phyloP scores from a whole-genome alignment of 2,888 invertebrate genomes.

The Cephus runcator region DNA sequence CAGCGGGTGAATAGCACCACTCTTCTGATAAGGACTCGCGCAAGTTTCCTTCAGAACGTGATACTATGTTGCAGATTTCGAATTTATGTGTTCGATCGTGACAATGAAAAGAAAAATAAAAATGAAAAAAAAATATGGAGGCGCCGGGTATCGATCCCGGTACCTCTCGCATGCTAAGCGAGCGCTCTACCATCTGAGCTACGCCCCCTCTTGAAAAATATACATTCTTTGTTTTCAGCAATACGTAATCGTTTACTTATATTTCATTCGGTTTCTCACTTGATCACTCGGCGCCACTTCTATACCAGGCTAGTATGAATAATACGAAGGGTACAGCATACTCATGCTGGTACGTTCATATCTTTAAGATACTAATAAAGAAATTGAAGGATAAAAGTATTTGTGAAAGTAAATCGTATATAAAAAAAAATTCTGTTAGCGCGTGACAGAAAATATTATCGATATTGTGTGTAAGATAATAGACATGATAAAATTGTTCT shows the following conservation, averaged over 20 bases:
- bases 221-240: neutral
- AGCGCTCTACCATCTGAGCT: constrained; percentile 64
- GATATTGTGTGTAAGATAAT: too few species aligned
- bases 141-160: constrained; percentile 62
- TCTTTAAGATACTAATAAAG: too few species aligned
- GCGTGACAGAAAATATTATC: too few species aligned
- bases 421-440: too few species aligned
- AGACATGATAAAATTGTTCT: too few species aligned
- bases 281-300: constrained; percentile 39
- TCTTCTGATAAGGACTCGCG: neutral
- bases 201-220: constrained; percentile 45
- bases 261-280: constrained; percentile 38
- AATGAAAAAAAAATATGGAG: constrained; percentile 41
- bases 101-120: neutral
- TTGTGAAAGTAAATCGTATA: too few species aligned
- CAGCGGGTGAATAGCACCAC: too few species aligned
- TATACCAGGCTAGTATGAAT: constrained; percentile 29
- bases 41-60: neutral
- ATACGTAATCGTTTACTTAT: constrained; percentile 5
- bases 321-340: too few species aligned
- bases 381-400: too few species aligned
- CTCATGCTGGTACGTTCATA: too few species aligned
- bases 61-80: neutral
- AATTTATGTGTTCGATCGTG: neutral
- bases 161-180: constrained; percentile 64